Percentiles rank a stretch among this genome's conserved stretches.
Evolutionary conservation across 2,888 invertebrate genomes (phyloP).

Genomic region (Athalia circularis): DNA sequence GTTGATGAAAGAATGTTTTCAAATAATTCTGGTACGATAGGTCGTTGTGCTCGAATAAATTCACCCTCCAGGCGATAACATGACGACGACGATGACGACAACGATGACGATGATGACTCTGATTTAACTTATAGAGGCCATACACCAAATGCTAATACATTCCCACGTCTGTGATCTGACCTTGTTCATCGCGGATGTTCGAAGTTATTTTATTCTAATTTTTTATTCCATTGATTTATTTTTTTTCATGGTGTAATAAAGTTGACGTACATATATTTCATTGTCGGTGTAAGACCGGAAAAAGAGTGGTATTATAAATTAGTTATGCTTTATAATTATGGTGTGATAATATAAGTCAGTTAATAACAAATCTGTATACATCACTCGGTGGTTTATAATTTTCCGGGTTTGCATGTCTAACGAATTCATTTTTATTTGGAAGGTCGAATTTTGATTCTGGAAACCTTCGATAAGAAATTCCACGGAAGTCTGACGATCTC

Average conservation of each 20-base stretch:
- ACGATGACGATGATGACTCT: background rate
- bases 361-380: too few species aligned
- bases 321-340: too few species aligned
- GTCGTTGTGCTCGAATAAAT: conserved; percentile 33
- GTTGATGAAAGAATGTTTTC: too few species aligned
- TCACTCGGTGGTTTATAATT: too few species aligned
- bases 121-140: background rate
- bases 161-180: conserved; percentile 34
- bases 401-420: too few species aligned
- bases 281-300: too few species aligned
- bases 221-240: too few species aligned
- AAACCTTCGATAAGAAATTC: conserved; percentile 26
- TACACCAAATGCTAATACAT: conserved; percentile 31
- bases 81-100: background rate
- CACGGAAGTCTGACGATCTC: background rate
- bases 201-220: too few species aligned
- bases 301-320: too few species aligned
- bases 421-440: background rate
- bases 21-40: conserved; percentile 8
- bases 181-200: conserved; percentile 39
- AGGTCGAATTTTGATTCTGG: background rate
- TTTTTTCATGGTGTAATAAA: too few species aligned
- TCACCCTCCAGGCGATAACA: conserved; percentile 7
- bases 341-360: too few species aligned
- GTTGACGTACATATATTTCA: too few species aligned